A percentile compares a stretch with the other conserved stretches of the same genome.
Evolutionary conservation across 2,888 invertebrate species (phyloP).

Genomic region (Anaspis maculata): DNA sequence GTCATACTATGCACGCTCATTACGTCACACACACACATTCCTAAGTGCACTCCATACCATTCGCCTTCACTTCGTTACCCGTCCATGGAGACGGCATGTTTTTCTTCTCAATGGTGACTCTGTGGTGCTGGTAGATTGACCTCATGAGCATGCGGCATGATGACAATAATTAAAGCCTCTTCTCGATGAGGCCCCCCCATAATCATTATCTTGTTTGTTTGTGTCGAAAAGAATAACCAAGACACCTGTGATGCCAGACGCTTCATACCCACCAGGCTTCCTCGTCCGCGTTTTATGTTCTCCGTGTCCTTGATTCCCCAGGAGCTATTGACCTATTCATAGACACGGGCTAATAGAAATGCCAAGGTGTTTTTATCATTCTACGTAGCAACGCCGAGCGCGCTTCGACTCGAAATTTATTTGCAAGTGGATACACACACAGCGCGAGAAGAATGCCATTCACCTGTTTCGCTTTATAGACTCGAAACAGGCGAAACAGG

Average conservation of each 20-base stretch:
- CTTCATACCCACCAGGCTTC: slow-evolving; percentile 8
- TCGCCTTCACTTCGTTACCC: no score
- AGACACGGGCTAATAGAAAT: slow-evolving; percentile 18
- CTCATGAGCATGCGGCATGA: slow-evolving; percentile 4
- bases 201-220: no score
- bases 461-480: no score
- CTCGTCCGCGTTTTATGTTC: slow-evolving; percentile 6
- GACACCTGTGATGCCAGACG: slow-evolving; percentile 11
- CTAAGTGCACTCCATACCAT: no score
- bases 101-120: neutral
- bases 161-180: slow-evolving; percentile 1
- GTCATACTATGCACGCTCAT: slow-evolving; percentile 23
- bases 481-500: no score
- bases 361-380: slow-evolving; percentile 10
- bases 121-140: slow-evolving; percentile 1
- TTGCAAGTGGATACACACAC: slow-evolving; percentile 5
- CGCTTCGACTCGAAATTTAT: no score
- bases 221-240: no score
- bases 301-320: slow-evolving; percentile 25
- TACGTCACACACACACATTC: slow-evolving; percentile 26
- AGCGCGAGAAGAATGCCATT: slow-evolving; percentile 10
- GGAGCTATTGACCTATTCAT: slow-evolving; percentile 30
- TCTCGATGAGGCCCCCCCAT: no score
- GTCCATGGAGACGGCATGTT: no score
- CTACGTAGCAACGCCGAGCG: slow-evolving; percentile 6